Evolutionary conservation across 2,797 vertebrate species (phyloP).

Genomic region (Enteromius anoplus): DNA sequence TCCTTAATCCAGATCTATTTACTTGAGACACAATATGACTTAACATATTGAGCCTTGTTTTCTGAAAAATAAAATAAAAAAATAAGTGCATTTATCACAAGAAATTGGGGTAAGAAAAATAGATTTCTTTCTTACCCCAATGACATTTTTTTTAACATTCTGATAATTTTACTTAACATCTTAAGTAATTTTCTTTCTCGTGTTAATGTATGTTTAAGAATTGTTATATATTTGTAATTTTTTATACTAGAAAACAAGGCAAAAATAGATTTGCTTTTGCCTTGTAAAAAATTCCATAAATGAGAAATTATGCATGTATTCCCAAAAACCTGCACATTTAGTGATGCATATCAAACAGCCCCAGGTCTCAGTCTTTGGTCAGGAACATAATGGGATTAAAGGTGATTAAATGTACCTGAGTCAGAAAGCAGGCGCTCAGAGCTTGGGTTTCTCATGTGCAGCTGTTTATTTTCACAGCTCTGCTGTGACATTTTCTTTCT

Average conservation of each 20-base stretch:
- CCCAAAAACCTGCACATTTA: neutral
- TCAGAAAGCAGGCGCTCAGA: slow-evolving; percentile 64
- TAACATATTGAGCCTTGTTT: neutral
- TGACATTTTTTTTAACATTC: neutral
- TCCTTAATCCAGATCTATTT: neutral
- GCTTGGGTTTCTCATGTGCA: slow-evolving; percentile 65
- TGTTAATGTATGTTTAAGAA: neutral
- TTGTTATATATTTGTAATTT: neutral
- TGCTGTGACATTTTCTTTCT: slow-evolving; percentile 73
- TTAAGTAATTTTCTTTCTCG: neutral
- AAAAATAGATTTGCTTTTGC: neutral
- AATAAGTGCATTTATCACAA: neutral
- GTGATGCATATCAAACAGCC: neutral
- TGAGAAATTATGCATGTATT: slow-evolving; percentile 20
- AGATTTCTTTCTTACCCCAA: neutral
- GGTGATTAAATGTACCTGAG: slow-evolving; percentile 70
- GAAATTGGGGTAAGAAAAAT: neutral
- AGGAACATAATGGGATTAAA: slow-evolving; percentile 70
- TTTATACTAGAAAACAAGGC: neutral
- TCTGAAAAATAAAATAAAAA: neutral
- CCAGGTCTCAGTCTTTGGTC: slow-evolving; percentile 38
- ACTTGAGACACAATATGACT: neutral
- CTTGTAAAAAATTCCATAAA: neutral
- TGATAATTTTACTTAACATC: neutral
- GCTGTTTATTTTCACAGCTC: slow-evolving; percentile 76